These are phyloP conservation scores for Polyergus mexicanus DNA, from an alignment of 1,140 invertebrate genomes.

Conservation along the genomic window DNA sequence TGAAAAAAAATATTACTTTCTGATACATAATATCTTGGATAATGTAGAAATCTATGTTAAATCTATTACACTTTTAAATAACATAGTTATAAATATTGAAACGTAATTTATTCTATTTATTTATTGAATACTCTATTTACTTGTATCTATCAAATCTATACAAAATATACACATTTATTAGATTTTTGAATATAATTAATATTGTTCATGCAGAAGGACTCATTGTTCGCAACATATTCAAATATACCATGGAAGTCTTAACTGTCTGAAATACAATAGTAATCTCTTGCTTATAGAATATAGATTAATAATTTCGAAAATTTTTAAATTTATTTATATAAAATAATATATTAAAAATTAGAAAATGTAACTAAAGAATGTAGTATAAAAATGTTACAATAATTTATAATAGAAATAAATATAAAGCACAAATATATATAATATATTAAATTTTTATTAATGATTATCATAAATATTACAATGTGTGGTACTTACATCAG, in stretches of 20 bases:
- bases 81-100: neutral
- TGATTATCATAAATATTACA: neutral
- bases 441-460: constrained; percentile 40
- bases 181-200: neutral
- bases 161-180: constrained; percentile 2
- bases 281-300: constrained; percentile 38
- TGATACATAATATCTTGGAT: too few relatives aligned
- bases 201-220: neutral
- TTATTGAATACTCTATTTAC: constrained; percentile 40
- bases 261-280: constrained; percentile 63
- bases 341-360: neutral
- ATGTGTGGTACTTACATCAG: constrained; percentile 55
- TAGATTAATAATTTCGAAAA: constrained; percentile 4
- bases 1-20: too few relatives aligned
- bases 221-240: constrained; percentile 64
- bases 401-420: constrained; percentile 7
- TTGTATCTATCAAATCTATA: constrained; percentile 16
- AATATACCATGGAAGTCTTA: constrained; percentile 62
- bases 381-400: neutral
- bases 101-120: constrained; percentile 7
- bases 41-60: neutral
- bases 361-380: too few relatives aligned
- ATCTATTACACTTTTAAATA: neutral
- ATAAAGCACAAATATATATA: neutral
- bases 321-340: neutral